A percentile compares a stretch with the other conserved stretches of the same genome.
Conservation (phyloP, 2,113 vertebrate species). For the Sminthopsis crassicaudata region DNA sequence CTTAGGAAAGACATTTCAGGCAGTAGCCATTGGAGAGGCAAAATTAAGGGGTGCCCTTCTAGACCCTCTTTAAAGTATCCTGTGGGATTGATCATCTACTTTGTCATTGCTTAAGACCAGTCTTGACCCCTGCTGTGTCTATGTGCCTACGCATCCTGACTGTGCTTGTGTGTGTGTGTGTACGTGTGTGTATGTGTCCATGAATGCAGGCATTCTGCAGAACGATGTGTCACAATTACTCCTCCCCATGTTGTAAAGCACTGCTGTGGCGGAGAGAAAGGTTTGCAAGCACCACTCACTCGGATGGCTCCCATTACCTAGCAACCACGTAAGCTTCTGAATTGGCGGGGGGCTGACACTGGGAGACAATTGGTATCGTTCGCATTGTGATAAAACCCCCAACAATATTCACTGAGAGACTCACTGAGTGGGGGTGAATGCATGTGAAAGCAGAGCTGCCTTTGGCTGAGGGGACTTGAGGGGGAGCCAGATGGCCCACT, state of each 20-base stretch:
- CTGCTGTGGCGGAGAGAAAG: slow-evolving; percentile 67
- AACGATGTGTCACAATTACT: slow-evolving; percentile 76
- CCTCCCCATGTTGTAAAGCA: slow-evolving; percentile 62
- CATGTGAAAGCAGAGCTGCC: not conserved
- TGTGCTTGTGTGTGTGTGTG: not conserved
- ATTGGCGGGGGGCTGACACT: slow-evolving; percentile 46
- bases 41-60: not conserved
- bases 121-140: not conserved
- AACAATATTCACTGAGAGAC: not conserved
- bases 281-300: slow-evolving; percentile 66
- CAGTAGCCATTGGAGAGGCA: not conserved
- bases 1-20: not conserved
- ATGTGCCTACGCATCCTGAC: not conserved
- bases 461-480: not conserved
- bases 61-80: not conserved
- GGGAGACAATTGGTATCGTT: slow-evolving; percentile 61
- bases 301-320: slow-evolving; percentile 70
- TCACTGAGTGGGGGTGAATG: not conserved
- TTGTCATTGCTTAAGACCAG: not conserved
- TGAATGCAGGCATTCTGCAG: slow-evolving; percentile 75
- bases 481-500: not conserved
- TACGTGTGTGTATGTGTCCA: slow-evolving; percentile 31
- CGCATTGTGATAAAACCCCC: slow-evolving; percentile 46
- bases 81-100: not conserved
- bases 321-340: slow-evolving; percentile 62